Evolutionary conservation across 2,888 invertebrate genomes (phyloP), one percentile per base, ranked within the genome.

Genomic region (Drosophila melanosoma): DNA sequence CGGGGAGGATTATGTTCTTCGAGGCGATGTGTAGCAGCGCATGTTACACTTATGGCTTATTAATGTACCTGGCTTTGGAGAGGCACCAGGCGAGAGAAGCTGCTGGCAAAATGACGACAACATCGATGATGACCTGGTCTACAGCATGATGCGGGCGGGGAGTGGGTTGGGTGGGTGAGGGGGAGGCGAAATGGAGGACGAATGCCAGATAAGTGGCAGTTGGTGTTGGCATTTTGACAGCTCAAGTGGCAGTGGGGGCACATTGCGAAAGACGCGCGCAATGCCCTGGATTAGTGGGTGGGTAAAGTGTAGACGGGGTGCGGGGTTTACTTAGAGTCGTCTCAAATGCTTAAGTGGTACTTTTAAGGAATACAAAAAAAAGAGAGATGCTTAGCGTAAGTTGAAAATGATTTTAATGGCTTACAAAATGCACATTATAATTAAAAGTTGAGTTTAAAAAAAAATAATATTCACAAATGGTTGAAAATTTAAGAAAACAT

Each of bases 201-300:
- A 63, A 59, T 49, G 52, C 45, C 70, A 71, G 82, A 74, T 84
- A 77, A 77, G 74, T 70, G 69, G 32, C 69, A 77, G 80, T 70
- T 74, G 80, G 70, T 69, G 80, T 69, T 85, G 85, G 77, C 78
- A 64, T 66, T 81, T 77, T 82, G 86, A 82, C 83, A 85, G 74
- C 51, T 72, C 60, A 73, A 68, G 64, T 71, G 68, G 66, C 56
- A 57, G 49, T 71, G n/a, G 26, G n/a, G 45, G 67, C 57, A 53
- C 15, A 33, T 32, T 36, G 35, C 20, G 10, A 52, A 20, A 15
- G 20, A 17, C 33, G 63, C 45, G 45, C 26, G 45, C 29, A 29
- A 23, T 23, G 45, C 23, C 8, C 45, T 3, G 45, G 45, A 45
- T 45, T 23, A 23, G 4, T 8, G 15, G 45, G 4, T 0, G 17